phyloP scores from a whole-genome alignment of 2,888 invertebrate genomes.

The Ceriagrion tenellum region DNA sequence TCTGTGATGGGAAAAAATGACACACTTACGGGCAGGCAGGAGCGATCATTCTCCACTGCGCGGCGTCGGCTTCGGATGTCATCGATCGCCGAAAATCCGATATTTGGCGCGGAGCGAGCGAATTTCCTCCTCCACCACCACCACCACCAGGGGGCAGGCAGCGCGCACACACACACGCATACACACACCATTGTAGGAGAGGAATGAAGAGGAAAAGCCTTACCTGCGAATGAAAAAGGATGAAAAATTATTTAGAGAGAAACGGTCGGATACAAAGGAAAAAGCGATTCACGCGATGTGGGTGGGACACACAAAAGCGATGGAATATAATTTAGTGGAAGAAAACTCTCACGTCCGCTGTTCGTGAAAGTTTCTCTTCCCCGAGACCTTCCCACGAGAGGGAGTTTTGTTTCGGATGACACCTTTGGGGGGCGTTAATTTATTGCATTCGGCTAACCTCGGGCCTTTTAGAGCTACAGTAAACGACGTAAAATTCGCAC shows the following conservation, averaged over 20 bases:
- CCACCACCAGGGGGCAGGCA: too few relatives aligned
- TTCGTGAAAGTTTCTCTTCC: background rate
- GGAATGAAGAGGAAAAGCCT: background rate
- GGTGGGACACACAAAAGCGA: background rate
- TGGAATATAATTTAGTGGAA: background rate
- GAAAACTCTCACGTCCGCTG: background rate
- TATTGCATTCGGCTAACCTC: too few relatives aligned
- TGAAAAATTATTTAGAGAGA: background rate
- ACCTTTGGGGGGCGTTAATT: too few relatives aligned
- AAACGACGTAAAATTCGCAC: too few relatives aligned
- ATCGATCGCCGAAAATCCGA: constrained; percentile 17
- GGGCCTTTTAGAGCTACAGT: too few relatives aligned
- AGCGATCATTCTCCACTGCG: background rate
- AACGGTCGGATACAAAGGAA: background rate
- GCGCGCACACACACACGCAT: too few relatives aligned
- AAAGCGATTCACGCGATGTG: background rate
- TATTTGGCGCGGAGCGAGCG: background rate
- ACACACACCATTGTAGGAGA: background rate
- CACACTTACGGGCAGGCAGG: background rate
- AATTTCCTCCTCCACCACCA: background rate
- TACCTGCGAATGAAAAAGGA: constrained; percentile 1
- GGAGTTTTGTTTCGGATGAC: too few relatives aligned
- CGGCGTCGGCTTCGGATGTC: background rate
- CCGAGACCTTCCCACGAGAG: too few relatives aligned
- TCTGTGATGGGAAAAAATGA: background rate